Base-by-base conservation (phyloP, 2,888 invertebrate species). In the Timandra comae region DNA sequence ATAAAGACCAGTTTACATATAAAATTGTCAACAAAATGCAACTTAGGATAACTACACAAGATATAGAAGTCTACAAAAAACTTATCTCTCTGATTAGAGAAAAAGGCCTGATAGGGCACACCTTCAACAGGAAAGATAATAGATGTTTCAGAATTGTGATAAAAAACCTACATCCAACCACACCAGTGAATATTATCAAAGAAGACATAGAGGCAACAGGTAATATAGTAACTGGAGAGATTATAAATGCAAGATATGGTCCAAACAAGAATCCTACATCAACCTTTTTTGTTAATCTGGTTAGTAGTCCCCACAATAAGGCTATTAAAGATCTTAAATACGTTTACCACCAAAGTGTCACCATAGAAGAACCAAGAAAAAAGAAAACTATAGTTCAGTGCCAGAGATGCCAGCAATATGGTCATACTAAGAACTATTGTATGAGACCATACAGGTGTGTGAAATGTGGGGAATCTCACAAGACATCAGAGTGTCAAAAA, bases 201-300 rank as follows among this genome's bases (percentile, higher is more conserved):
- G 12, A 12, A 5, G 23, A 30, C 9, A 3, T 23, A 24, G 16
- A 23, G 8, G 19, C 13, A n/a, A n/a, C 13, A 12, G 23, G 5
- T 1, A 13, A 23, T 21, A 13, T 10, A 16, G 24, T 5, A 8
- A 12, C 10, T 24, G 13, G 13, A 13, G 8, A 7, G 9, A 23
- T 7, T 22, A 24, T 23, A 30, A 23, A 6, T 24, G 16, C 9
- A 7, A 41, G 24, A 33, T 34, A 33, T 32, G 48, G 49, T n/a
- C 42, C 46, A n/a, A 37, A 51, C 0, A 55, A 21, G 42, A 34
- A 35, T 33, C 37, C 44, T 3, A 42, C 41, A 1, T 42, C 48
- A 0, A 54, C 56, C 3, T 54, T 56, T 12, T 52, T 56, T 27
- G 49, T 49, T 0, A 49, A 46, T 23, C 8, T 52, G 0, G 29